Conservation (phyloP, 2,888 invertebrate genomes). For the Allacma fusca region DNA sequence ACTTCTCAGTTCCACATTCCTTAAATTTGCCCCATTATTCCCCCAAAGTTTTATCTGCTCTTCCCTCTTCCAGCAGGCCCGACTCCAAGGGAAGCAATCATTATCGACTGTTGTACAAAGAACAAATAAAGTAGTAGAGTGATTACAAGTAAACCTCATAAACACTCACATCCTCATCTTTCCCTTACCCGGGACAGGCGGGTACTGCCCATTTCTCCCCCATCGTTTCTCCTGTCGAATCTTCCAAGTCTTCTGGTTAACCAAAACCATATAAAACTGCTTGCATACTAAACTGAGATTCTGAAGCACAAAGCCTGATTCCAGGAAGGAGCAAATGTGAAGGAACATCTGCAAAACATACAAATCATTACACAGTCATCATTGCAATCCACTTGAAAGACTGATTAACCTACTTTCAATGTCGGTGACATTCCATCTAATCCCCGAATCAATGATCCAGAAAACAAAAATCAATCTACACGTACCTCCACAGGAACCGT, state of each 20-base stretch:
- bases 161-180: background rate
- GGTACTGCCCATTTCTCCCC: conserved; percentile 52
- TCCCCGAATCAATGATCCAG: background rate
- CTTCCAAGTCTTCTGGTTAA: conserved; percentile 58
- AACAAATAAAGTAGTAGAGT: too few species aligned
- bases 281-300: conserved; percentile 53
- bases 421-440: background rate
- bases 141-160: too few species aligned
- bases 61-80: conserved; percentile 71
- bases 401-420: too few species aligned
- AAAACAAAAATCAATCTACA: background rate
- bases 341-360: conserved; percentile 54
- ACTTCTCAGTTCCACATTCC: conserved; percentile 64
- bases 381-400: background rate
- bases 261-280: conserved; percentile 53
- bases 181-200: conserved; percentile 51
- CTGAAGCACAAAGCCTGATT: conserved; percentile 53
- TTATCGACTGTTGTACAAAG: conserved; percentile 54
- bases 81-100: conserved; percentile 62
- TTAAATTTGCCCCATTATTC: conserved; percentile 66
- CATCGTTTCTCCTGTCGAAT: conserved; percentile 55
- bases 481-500: conserved; percentile 55
- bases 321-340: conserved; percentile 56
- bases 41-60: conserved; percentile 70
- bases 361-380: background rate